Evolutionary conservation across 2,113 vertebrate genomes (phyloP).

Genomic region (Osmerus mordax): DNA sequence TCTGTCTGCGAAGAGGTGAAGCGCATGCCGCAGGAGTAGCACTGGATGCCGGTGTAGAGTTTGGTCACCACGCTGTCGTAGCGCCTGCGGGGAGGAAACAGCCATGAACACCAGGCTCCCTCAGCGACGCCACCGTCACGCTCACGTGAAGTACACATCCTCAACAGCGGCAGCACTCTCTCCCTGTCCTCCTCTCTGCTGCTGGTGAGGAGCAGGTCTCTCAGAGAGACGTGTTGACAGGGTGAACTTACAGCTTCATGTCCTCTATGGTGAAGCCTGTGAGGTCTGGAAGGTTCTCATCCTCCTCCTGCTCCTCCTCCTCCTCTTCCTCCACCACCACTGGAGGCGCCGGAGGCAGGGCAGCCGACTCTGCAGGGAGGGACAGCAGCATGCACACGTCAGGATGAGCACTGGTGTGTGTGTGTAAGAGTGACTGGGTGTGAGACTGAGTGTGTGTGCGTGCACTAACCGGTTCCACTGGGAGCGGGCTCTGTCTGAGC

Average conservation of each 20-base stretch:
- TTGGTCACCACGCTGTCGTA: constrained; percentile 89
- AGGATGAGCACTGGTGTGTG: background rate
- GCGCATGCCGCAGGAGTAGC: constrained; percentile 96
- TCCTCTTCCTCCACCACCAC: constrained; percentile 79
- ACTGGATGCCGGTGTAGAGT: constrained; percentile 97
- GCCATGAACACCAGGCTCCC: background rate
- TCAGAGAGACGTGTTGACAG: too few relatives aligned
- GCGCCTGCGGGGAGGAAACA: constrained; percentile 72
- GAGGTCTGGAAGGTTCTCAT: constrained; percentile 86
- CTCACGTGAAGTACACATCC: too few relatives aligned
- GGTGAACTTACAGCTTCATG: constrained; percentile 85
- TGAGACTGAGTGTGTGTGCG: background rate
- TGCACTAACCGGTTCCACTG: constrained; percentile 57
- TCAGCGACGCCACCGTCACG: too few relatives aligned
- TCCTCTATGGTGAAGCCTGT: constrained; percentile 88
- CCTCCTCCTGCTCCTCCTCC: constrained; percentile 80
- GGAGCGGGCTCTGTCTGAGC: constrained; percentile 72
- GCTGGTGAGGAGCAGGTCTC: too few relatives aligned
- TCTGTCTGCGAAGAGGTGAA: constrained; percentile 95
- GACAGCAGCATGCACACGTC: constrained; percentile 7
- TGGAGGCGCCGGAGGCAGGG: constrained; percentile 55
- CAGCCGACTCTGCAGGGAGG: constrained; percentile 64
- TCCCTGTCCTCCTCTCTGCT: background rate
- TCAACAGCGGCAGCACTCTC: too few relatives aligned
- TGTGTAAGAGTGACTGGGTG: background rate